phyloP scores from a whole-genome alignment of 2,113 vertebrate species.

The Tachuris rubrigastra region DNA sequence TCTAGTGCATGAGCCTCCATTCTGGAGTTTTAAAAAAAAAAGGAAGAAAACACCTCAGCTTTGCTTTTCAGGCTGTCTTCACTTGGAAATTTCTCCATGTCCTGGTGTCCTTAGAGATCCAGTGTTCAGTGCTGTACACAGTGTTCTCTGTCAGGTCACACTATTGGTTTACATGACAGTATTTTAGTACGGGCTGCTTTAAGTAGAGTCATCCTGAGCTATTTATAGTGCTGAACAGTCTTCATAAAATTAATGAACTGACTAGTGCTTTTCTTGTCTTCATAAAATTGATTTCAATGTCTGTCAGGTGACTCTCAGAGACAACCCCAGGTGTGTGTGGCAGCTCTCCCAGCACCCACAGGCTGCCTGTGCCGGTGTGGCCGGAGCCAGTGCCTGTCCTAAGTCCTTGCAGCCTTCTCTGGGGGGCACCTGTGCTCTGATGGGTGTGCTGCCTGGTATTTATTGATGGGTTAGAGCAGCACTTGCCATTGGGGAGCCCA shows the following conservation, averaged over 20 bases:
- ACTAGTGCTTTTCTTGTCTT: neutral
- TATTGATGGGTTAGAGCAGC: neutral
- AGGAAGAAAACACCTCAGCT: neutral
- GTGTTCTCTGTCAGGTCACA: neutral
- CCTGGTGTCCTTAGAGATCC: neutral
- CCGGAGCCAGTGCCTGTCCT: fast-evolving
- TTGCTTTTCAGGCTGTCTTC: neutral
- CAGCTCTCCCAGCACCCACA: neutral
- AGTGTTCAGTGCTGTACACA: fast-evolving
- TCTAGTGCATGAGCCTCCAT: neutral
- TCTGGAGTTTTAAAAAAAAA: neutral
- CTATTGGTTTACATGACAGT: fast-evolving
- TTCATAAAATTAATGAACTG: neutral
- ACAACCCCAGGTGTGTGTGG: neutral
- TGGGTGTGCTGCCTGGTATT: neutral
- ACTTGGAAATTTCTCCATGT: neutral
- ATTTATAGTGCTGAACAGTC: neutral
- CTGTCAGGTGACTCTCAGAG: neutral
- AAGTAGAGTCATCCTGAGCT: neutral
- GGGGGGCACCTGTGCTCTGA: no score
- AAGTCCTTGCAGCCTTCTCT: neutral
- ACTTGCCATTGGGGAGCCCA: fast-evolving
- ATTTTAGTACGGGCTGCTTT: neutral
- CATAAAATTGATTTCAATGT: neutral
- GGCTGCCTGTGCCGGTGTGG: fast-evolving